phyloP scores from a whole-genome alignment of 1,140 invertebrate genomes.

The Calosoma granatense region DNA sequence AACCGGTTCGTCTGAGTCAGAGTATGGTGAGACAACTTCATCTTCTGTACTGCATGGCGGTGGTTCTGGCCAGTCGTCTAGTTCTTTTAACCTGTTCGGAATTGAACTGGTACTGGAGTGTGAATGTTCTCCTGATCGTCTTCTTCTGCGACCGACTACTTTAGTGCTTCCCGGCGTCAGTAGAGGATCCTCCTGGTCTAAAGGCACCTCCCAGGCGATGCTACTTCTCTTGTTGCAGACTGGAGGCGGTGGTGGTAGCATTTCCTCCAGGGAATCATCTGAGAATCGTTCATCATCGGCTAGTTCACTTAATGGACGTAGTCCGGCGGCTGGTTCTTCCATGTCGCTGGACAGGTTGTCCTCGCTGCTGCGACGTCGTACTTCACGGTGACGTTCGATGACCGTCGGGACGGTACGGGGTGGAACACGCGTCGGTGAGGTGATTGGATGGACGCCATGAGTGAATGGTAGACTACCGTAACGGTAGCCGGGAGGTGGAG shows the following conservation, averaged over 20 bases:
- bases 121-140: slow-evolving; percentile 44
- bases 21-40: slow-evolving; percentile 53
- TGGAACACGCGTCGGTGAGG: slow-evolving; percentile 47
- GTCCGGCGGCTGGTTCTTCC: slow-evolving; percentile 18
- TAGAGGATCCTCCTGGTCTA: slow-evolving; percentile 53
- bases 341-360: slow-evolving; percentile 23
- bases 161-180: slow-evolving; percentile 63
- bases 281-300: slow-evolving; percentile 67
- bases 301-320: slow-evolving; percentile 25
- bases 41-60: slow-evolving; percentile 54
- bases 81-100: slow-evolving; percentile 43
- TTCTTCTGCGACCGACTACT: slow-evolving; percentile 50
- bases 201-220: slow-evolving; percentile 72
- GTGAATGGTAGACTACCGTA: slow-evolving; percentile 52
- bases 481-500: slow-evolving; percentile 45
- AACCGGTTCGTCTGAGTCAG: slow-evolving; percentile 48
- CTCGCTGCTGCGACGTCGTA: slow-evolving; percentile 45
- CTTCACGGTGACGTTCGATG: slow-evolving; percentile 64
- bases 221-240: slow-evolving; percentile 58
- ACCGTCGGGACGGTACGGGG: slow-evolving; percentile 56
- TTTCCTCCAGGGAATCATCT: slow-evolving; percentile 70
- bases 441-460: slow-evolving; percentile 31
- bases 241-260: slow-evolving; percentile 46
- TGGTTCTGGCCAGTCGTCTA: slow-evolving; percentile 55
- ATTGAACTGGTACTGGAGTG: slow-evolving; percentile 50